phyloP scores from a whole-genome alignment of 2,113 vertebrate genomes.

The Telmatochromis sp. region DNA sequence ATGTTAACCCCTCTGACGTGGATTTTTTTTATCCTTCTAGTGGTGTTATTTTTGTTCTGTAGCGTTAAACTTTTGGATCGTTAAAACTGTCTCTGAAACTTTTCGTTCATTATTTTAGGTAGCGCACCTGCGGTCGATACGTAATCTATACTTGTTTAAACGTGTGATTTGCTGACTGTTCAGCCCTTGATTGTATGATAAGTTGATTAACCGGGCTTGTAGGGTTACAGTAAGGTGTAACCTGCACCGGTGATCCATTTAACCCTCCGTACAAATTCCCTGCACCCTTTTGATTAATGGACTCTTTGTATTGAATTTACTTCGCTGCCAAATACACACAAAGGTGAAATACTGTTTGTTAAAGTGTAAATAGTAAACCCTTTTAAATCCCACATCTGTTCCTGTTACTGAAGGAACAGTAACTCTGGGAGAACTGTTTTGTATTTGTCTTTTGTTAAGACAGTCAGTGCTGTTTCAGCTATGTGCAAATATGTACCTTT shows the following conservation, averaged over 20 bases:
- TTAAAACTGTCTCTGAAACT: not conserved
- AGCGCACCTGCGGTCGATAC: not conserved
- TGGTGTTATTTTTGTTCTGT: not conserved
- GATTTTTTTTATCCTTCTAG: not conserved
- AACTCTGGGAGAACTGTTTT: not conserved
- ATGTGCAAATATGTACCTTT: not conserved
- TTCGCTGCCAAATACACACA: not conserved
- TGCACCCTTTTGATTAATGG: not conserved
- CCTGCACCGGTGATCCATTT: not conserved
- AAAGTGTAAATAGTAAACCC: not conserved
- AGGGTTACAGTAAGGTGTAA: not conserved
- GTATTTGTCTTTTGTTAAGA: not conserved
- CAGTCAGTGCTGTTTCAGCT: not conserved
- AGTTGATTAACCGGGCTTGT: not conserved
- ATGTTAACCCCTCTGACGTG: not conserved
- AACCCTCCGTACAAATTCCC: not conserved
- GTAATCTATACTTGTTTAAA: not conserved
- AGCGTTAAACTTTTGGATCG: not conserved
- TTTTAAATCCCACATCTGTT: not conserved
- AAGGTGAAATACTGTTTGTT: not conserved
- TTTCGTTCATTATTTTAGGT: not conserved
- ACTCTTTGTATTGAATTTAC: not conserved
- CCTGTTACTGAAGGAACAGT: not conserved
- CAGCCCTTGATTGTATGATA: not conserved
- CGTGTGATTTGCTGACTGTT: not conserved